phyloP scores from a whole-genome alignment of 2,113 vertebrate genomes.

The Cebus imitator region DNA sequence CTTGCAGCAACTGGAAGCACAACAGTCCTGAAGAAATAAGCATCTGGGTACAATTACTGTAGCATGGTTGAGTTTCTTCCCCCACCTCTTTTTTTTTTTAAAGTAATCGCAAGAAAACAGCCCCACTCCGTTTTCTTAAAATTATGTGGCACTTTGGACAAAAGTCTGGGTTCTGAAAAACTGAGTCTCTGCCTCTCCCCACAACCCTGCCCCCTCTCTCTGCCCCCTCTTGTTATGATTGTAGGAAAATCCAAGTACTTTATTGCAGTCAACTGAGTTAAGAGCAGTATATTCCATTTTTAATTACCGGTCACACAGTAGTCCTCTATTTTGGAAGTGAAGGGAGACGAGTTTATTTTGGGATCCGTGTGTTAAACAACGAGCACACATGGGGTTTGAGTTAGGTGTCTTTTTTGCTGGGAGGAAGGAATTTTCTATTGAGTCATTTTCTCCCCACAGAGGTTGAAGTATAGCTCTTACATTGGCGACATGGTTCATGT shows the following conservation, averaged over 20 bases:
- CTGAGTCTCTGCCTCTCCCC: neutral
- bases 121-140: constrained; percentile 61
- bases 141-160: constrained; percentile 48
- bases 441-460: neutral
- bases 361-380: neutral
- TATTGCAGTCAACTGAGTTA: neutral
- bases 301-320: constrained; percentile 45
- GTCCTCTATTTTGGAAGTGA: constrained; percentile 29
- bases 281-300: constrained; percentile 5
- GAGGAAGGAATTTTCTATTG: constrained; percentile 3
- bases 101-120: constrained; percentile 47
- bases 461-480: neutral
- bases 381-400: neutral
- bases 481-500: neutral
- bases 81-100: no score
- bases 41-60: constrained; percentile 83
- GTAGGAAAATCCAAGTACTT: neutral
- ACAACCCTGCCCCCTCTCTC: neutral
- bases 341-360: constrained; percentile 64
- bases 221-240: neutral
- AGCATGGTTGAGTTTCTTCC: constrained; percentile 64
- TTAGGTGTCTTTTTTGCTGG: neutral
- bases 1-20: constrained; percentile 71
- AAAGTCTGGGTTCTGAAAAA: neutral
- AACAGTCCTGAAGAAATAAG: neutral